Base-by-base conservation (phyloP, 2,888 invertebrate species). In the Octonoba sinensis region DNA sequence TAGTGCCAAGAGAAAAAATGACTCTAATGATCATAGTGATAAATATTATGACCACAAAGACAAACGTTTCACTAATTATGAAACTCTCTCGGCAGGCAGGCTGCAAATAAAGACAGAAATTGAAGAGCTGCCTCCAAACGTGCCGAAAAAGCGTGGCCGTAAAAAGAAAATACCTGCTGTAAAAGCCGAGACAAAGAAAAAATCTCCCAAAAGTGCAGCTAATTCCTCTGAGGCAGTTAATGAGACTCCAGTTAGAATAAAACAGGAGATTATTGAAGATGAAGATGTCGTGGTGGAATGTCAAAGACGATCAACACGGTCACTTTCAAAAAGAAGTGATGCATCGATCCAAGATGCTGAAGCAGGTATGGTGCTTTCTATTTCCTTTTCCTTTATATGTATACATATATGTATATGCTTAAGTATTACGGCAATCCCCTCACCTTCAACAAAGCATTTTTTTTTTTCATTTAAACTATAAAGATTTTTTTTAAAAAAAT, bases 1-100 rank as follows among this genome's bases (percentile, higher is more conserved):
- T 70, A 71, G 75, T 81, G 81, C 81, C 74, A 70, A 74, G 22
- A 20, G 51, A 59, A 82, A 82, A 75, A 74, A 47, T 69, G 60
- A 54, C 24, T 64, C 36, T 73, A 18, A 59, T 47, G 47, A 57
- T 71, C n/a, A 47, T 46, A 18, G n/a, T 72, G 54, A 54, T 64
- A 82, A 82, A 59, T 49, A 54, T 65, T 15, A 36, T 82, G 56
- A 69, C 56, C 24, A 18, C n/a, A 67, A 24, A 70, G 62, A 49
- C 11, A 49, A 66, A 24, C 16, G 47, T 60, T 54, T 44, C 49
- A 62, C 62, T 81, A 75, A 75, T 57, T 65, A 36, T 70, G 47
- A 69, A 64, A 82, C 57, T 82, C 57, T 75, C 59, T 59, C 59
- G 70, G 65, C 57, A 82, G 74, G 81, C 70, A 57, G 51, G 24